Evolutionary conservation across 2,888 invertebrate genomes (phyloP).

Genomic region (Nomada lathburiana): DNA sequence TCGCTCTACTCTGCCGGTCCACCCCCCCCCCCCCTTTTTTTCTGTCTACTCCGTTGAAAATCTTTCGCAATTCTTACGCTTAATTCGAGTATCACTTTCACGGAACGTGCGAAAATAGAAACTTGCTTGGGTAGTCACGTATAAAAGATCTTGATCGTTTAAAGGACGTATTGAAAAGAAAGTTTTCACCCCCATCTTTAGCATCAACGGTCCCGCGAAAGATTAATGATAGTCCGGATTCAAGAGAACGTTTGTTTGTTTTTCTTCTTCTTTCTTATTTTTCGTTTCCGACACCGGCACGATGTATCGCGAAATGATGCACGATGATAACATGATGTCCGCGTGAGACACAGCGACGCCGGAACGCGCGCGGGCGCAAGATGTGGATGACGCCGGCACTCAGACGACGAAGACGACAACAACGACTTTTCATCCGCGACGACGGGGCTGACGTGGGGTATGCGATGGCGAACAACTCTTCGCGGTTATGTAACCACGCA

Average conservation of each 20-base stretch:
- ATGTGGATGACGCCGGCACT: slow-evolving; percentile 34
- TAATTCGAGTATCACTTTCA: no score
- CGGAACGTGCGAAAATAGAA: no score
- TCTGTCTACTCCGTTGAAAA: slow-evolving; percentile 17
- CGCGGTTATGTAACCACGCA: slow-evolving; percentile 77
- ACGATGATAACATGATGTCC: slow-evolving; percentile 2
- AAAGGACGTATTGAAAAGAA: no score
- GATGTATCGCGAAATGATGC: slow-evolving; percentile 1
- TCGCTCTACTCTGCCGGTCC: background rate
- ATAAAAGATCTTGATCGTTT: no score
- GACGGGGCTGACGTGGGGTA: slow-evolving; percentile 75
- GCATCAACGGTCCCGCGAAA: no score
- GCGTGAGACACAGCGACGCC: slow-evolving; percentile 52
- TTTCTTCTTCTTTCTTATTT: background rate
- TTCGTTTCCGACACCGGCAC: background rate
- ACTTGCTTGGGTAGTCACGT: no score
- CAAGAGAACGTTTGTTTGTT: background rate
- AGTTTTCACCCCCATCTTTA: no score
- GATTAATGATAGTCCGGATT: no score
- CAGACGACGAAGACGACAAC: slow-evolving; percentile 55
- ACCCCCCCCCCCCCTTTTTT: slow-evolving; percentile 6
- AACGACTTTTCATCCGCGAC: slow-evolving; percentile 72
- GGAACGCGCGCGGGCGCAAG: slow-evolving; percentile 25
- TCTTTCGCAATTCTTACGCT: slow-evolving; percentile 25
- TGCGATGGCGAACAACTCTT: slow-evolving; percentile 75